These are phyloP conservation scores for Mya arenaria DNA, from an alignment of 1,140 invertebrate species.

Conservation along the genomic window DNA sequence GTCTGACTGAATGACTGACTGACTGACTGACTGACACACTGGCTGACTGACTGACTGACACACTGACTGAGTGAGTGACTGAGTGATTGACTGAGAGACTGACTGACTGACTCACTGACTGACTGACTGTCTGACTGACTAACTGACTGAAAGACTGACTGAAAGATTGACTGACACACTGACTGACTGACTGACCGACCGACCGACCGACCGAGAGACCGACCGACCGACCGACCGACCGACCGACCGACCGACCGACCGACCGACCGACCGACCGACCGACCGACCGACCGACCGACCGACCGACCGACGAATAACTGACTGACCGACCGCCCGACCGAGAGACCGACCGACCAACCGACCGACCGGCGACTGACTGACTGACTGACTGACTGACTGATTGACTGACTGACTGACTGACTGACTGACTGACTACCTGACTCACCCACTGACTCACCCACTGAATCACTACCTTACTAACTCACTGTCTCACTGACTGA, in stretches of 20 bases:
- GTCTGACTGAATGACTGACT: not conserved
- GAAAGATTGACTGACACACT: not conserved
- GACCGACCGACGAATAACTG: constrained; percentile 13
- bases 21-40: not conserved
- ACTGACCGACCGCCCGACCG: not conserved
- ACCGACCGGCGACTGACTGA: not conserved
- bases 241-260: constrained; percentile 20
- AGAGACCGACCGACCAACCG: constrained; percentile 5
- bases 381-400: not conserved
- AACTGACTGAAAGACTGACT: not conserved
- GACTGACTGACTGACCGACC: constrained; percentile 8
- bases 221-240: constrained; percentile 47
- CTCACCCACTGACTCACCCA: not conserved
- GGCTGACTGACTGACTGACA: not conserved
- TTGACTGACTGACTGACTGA: not conserved
- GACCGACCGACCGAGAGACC: constrained; percentile 46
- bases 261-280: constrained; percentile 17
- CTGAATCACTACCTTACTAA: constrained; percentile 23
- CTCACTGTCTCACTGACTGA: not conserved
- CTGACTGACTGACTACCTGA: not conserved
- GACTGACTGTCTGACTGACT: not conserved
- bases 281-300: constrained; percentile 8
- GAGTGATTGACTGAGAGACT: not conserved
- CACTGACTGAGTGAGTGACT: not conserved
- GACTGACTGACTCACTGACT: not conserved